Conservation (phyloP, 2,113 vertebrate genomes). For the Antechinus stuartii region DNA sequence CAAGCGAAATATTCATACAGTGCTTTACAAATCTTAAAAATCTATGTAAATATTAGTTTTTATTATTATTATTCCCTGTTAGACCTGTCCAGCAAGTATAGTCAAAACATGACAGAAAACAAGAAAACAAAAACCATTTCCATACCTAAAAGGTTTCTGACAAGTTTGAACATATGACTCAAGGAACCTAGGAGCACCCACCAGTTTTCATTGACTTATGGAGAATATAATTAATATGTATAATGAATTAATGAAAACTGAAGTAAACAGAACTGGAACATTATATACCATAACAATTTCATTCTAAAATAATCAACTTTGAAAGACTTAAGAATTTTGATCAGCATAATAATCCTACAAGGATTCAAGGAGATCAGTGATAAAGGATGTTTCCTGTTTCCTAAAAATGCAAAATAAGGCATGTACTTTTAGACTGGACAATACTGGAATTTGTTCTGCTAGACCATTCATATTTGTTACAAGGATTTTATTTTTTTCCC, state of each 20-base stretch:
- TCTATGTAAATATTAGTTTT: neutral
- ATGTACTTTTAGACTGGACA: neutral
- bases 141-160: neutral
- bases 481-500: neutral
- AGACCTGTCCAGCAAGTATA: neutral
- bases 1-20: neutral
- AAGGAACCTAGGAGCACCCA: neutral
- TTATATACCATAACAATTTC: neutral
- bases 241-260: neutral
- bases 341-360: neutral
- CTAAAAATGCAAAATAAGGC: neutral
- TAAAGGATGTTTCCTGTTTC: neutral
- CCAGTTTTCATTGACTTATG: neutral
- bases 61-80: neutral
- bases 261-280: neutral
- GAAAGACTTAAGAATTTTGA: neutral
- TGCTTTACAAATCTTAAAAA: neutral
- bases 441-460: neutral
- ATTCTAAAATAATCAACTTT: neutral
- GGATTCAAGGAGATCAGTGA: neutral
- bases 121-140: neutral
- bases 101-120: neutral
- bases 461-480: neutral
- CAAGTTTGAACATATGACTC: neutral
- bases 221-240: neutral